These are phyloP conservation scores for Oncorhynchus clarkii DNA, from an alignment of 2,113 vertebrate genomes.

Conservation along the genomic window DNA sequence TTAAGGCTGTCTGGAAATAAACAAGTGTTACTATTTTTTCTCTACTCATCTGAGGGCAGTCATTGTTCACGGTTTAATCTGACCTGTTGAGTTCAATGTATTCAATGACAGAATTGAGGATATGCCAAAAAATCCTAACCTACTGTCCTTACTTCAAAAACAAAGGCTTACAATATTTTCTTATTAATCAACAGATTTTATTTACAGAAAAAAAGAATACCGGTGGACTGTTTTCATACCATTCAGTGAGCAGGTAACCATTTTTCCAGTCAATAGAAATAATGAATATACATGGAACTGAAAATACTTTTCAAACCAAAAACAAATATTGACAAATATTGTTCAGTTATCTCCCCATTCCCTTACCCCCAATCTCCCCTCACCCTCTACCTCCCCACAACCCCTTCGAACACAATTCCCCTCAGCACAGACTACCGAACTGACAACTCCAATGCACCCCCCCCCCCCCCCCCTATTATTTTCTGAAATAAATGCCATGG, in stretches of 20 bases:
- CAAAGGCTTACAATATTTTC: conserved; percentile 21
- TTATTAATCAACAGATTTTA: conserved; percentile 81
- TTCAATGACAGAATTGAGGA: no score
- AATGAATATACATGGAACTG: conserved; percentile 70
- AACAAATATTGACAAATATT: conserved; percentile 45
- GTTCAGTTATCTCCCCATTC: conserved; percentile 24
- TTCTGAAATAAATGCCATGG: conserved; percentile 44
- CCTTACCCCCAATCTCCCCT: neutral
- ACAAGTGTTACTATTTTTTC: no score
- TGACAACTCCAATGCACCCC: conserved; percentile 9
- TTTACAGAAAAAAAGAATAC: conserved; percentile 77
- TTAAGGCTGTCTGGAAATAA: no score
- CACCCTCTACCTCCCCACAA: neutral
- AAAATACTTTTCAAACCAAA: conserved; percentile 58
- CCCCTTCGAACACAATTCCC: neutral
- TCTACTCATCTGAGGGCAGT: no score
- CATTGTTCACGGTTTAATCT: no score
- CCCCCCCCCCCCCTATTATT: neutral
- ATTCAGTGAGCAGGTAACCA: conserved; percentile 63
- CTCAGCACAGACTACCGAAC: neutral
- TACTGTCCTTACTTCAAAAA: neutral
- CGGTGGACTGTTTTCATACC: conserved; percentile 66
- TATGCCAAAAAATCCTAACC: neutral
- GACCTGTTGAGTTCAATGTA: no score
- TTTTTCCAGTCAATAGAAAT: conserved; percentile 54